These are phyloP conservation scores for Drosophila ezoana DNA, from an alignment of 2,888 invertebrate species.

Conservation along the genomic window DNA sequence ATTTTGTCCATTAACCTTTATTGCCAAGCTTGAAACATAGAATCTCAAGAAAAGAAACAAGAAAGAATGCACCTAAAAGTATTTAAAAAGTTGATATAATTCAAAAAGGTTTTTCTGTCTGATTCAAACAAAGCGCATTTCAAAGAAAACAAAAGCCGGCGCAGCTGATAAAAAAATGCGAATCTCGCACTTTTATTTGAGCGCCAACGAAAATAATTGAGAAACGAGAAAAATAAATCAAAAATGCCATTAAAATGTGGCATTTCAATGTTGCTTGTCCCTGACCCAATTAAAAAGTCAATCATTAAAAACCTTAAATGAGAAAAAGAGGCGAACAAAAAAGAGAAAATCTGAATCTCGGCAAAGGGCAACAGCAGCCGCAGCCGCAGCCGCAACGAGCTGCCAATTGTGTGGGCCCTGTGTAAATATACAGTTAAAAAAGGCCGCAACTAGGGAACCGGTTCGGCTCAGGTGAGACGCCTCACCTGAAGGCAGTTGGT, in stretches of 20 bases:
- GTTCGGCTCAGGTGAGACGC: slow-evolving; percentile 2
- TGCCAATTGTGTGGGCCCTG: slow-evolving; percentile 33
- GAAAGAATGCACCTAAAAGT: too few relatives aligned
- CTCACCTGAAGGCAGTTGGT: not conserved
- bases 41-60: too few relatives aligned
- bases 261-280: slow-evolving; percentile 45
- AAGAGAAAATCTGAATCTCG: slow-evolving; percentile 5
- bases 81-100: not conserved
- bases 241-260: slow-evolving; percentile 28
- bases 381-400: slow-evolving; percentile 11
- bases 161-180: slow-evolving; percentile 16
- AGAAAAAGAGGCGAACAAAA: slow-evolving; percentile 15
- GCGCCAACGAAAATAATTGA: slow-evolving; percentile 4
- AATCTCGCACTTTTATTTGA: slow-evolving; percentile 23
- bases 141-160: not conserved
- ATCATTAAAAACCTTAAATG: slow-evolving; percentile 37
- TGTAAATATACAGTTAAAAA: slow-evolving; percentile 27
- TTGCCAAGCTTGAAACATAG: too few relatives aligned
- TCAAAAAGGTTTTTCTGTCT: not conserved
- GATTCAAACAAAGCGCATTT: not conserved
- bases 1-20: too few relatives aligned
- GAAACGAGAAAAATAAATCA: slow-evolving; percentile 21
- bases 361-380: slow-evolving; percentile 26
- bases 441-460: slow-evolving; percentile 16
- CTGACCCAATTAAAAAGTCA: slow-evolving; percentile 68